Evolutionary conservation across 2,113 vertebrate genomes (phyloP), one percentile per base, ranked within the genome.

Genomic region (Epinephelus fuscoguttatus): DNA sequence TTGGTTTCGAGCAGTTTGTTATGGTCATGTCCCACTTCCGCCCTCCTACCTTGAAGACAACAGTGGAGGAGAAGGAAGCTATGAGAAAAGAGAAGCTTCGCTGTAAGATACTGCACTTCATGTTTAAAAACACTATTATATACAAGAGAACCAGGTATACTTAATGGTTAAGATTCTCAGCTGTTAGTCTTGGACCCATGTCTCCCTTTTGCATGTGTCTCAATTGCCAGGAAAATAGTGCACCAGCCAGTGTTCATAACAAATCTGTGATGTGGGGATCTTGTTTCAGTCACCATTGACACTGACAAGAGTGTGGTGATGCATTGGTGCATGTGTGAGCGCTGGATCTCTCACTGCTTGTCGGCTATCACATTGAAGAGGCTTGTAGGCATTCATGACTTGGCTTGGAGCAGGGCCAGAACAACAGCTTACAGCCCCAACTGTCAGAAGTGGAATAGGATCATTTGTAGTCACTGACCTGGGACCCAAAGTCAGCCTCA

Each of bases 1-100:
- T 99, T 61, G 90, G 93, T 92, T 99, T 99, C 0, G 96, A 98
- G 85, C 96, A 99, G 86, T 99, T 99, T 88, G 91, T 99, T 87
- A 97, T 95, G 77, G 96, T 99, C 93, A 97, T 99, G 97, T 97
- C 97, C 62, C 96, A 98, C 94, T 99, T 99, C 93, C 95, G 96
- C 60, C 97, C 97, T 33, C 95, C 96, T 0, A 94, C 95, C 72
- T 87, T 93, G 80, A 84, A 91, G 79, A 94, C 95, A 72, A 94
- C 95, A 0, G 95, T 95, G 57, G 97, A 98, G 78, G 96, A 97
- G 79, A 95, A 90, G 61, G 88, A 93, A 56, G 91, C 33, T 8
- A 89, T 96, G 85, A 95, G 96, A 4, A 96, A 84, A 21, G 94
- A 97, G 84, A 99, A 99, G 52, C 94, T 99, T 27, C 96, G 94